Base-by-base conservation (phyloP, 1,140 invertebrate species). In the Sminthurinus signatus region DNA sequence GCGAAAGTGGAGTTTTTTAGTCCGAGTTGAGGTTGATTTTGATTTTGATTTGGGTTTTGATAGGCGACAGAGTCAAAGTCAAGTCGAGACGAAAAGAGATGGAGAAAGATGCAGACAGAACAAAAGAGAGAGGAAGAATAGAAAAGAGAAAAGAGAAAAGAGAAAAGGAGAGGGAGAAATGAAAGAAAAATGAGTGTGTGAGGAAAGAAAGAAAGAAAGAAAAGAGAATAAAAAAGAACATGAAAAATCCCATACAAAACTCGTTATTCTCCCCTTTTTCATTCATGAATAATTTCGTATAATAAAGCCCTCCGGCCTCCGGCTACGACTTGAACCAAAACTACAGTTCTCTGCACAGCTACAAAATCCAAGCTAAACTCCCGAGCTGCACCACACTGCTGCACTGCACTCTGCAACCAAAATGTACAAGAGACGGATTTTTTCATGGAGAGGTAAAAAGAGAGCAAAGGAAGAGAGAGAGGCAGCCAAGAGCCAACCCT, bases 271-370 rank as follows among this genome's bases (percentile, higher is more conserved):
- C 68, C 65, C 65, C 65, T 62, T 70, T 62, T 67, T 70, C 68
- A 67, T 67, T 67, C 68, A 70, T 70, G 68, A 70, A 70, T 70
- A 70, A 70, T 70, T 70, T 70, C 62, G 65, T 67, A 70, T 70
- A 70, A 70, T 70, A 67, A 70, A 67, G 68, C 68, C 68, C 65
- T 42, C 39, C 17, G 60, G 68, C 64, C n/a, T 42, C 39, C n/a
- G n/a, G n/a, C 10, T 12, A 42, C 39, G 10, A 10, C 39, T n/a
- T 42, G 39, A 42, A 12, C 39, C 39, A 42, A 42, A 42, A n/a
- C 44, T 25, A 8, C 44, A 10, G 8, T 48, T 25, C 32, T 36
- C 32, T 36, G 15, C 15, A 36, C 32, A 36, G 32, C 32, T 36
- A 15, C 15, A 36, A 8, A 36, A 15, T n/a, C n/a, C n/a, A n/a